Percentiles rank a stretch among this genome's conserved stretches.
phyloP scores from a whole-genome alignment of 2,888 invertebrate genomes.

The Ichneumoninae sp. region DNA sequence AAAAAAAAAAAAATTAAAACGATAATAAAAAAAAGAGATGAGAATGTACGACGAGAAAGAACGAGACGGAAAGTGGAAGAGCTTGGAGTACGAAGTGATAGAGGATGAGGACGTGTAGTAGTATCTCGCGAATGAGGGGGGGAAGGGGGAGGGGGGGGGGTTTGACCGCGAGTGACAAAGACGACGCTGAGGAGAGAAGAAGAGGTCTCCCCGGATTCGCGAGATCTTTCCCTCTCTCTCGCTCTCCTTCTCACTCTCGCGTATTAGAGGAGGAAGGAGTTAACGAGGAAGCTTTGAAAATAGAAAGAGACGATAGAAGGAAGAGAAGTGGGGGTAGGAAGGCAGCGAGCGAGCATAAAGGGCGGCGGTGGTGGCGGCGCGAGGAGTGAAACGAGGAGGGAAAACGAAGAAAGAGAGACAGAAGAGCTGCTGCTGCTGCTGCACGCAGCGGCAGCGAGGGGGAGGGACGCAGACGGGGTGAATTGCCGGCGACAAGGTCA shows the following conservation, averaged over 20 bases:
- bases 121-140: neutral
- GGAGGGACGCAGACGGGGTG: constrained; percentile 81
- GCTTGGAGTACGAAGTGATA: neutral
- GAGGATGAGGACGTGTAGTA: neutral
- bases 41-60: neutral
- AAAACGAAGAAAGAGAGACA: constrained; percentile 31
- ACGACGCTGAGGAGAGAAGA: constrained; percentile 18
- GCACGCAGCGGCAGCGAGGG: constrained; percentile 66
- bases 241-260: neutral
- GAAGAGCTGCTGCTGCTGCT: constrained; percentile 53
- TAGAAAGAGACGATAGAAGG: constrained; percentile 56
- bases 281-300: constrained; percentile 35
- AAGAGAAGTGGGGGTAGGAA: constrained; percentile 63
- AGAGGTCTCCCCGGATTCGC: neutral
- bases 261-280: constrained; percentile 28
- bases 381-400: constrained; percentile 62
- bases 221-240: neutral
- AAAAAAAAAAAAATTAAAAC: neutral
- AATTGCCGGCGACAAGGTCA: constrained; percentile 83
- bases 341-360: constrained; percentile 64
- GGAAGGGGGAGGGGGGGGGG: neutral
- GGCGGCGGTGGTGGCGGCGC: constrained; percentile 57
- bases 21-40: constrained; percentile 10
- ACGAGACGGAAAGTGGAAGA: constrained; percentile 34
- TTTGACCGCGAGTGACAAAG: constrained; percentile 35